These are phyloP conservation scores for Drosophila demipolita DNA, from an alignment of 2,888 invertebrate species.

Conservation along the genomic window DNA sequence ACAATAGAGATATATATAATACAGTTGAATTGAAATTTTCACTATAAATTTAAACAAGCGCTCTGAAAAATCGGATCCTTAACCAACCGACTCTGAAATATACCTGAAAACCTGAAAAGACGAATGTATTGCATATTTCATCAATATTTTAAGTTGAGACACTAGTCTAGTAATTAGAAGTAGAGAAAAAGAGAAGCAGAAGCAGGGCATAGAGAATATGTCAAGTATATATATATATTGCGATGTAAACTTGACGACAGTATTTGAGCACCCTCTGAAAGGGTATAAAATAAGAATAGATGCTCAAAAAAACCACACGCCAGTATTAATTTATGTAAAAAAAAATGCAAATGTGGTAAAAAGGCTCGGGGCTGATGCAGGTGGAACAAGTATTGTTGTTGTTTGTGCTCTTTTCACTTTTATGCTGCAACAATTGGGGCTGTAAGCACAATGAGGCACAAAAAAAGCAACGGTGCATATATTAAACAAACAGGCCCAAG, in stretches of 20 bases:
- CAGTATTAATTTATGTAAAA: slow-evolving; percentile 56
- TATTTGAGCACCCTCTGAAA: neutral
- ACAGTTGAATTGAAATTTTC: neutral
- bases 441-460: slow-evolving; percentile 18
- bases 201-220: too few relatives aligned
- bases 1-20: neutral
- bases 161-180: too few relatives aligned
- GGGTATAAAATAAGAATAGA: neutral
- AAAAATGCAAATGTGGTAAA: slow-evolving; percentile 38
- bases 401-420: slow-evolving; percentile 49
- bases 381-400: slow-evolving; percentile 57
- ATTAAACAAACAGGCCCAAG: slow-evolving; percentile 61
- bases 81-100: neutral
- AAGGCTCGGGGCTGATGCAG: slow-evolving; percentile 11
- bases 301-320: slow-evolving; percentile 7
- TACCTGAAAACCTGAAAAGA: neutral
- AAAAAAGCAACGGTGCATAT: slow-evolving; percentile 40
- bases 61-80: neutral
- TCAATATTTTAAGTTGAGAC: too few relatives aligned
- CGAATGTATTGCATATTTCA: neutral
- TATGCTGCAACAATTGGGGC: slow-evolving; percentile 54
- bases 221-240: neutral
- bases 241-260: neutral
- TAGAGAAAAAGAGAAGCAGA: too few relatives aligned
- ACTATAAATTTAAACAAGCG: neutral